Base-by-base conservation (phyloP, 1,140 invertebrate species). In the Pinna nobilis region DNA sequence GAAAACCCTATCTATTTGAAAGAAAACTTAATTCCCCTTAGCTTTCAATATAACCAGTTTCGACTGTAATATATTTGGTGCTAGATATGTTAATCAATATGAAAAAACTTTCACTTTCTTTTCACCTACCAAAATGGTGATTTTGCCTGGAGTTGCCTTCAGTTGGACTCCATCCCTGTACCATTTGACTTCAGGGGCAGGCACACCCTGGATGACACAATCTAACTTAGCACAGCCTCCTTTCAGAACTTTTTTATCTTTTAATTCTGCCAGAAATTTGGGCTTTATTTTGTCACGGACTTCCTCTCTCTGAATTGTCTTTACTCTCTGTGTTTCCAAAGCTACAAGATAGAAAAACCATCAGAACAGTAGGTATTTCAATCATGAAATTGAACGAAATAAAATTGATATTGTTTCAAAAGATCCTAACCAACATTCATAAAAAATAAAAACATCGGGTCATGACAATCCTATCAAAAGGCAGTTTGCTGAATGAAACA, bases 321-420 rank as follows among this genome's bases (percentile, higher is more conserved):
- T 55, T 4, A 72, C 32, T 57, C 51, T 57, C 32, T 66, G 70
- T 25, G 33, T 57, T n/a, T 72, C 70, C 5, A 72, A 32, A 44
- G 50, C 70, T 72, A 35, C 37, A 32, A 59, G 5, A n/a, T n/a
- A n/a, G n/a, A n/a, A n/a, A n/a, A n/a, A n/a, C n/a, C n/a, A n/a
- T n/a, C n/a, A n/a, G n/a, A n/a, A n/a, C n/a, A n/a, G n/a, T n/a
- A n/a, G n/a, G n/a, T n/a, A n/a, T n/a, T n/a, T n/a, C n/a, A n/a
- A n/a, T n/a, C n/a, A n/a, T n/a, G n/a, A n/a, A n/a, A n/a, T n/a
- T n/a, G n/a, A n/a, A n/a, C n/a, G n/a, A n/a, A n/a, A n/a, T n/a
- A n/a, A n/a, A n/a, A n/a, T n/a, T n/a, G n/a, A n/a, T n/a, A n/a
- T n/a, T n/a, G n/a, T n/a, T n/a, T n/a, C n/a, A n/a, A n/a, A n/a